A percentile compares a stretch with the other conserved stretches of the same genome.
phyloP scores from a whole-genome alignment of 2,797 vertebrate genomes.

The Heterohyrax brucei region DNA sequence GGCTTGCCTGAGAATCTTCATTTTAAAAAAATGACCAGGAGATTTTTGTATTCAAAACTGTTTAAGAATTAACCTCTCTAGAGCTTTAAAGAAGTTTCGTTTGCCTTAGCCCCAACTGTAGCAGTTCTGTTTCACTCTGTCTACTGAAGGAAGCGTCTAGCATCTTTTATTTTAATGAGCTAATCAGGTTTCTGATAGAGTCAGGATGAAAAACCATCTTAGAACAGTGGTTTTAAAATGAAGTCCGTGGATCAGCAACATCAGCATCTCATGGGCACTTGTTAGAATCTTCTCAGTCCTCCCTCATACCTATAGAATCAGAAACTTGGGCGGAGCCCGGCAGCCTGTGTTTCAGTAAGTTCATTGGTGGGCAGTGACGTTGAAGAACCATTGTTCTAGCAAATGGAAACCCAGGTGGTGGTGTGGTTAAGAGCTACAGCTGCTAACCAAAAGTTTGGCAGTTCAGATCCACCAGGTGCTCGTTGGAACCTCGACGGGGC shows the following conservation, averaged over 20 bases:
- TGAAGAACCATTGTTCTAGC: conserved; percentile 38
- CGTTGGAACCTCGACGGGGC: no score
- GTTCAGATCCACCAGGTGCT: no score
- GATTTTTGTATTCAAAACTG: not conserved
- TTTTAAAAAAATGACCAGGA: not conserved
- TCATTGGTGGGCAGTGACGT: not conserved
- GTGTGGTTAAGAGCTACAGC: no score
- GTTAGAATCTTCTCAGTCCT: not conserved
- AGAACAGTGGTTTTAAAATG: conserved; percentile 16
- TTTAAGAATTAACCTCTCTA: conserved; percentile 56
- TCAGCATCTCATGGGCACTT: not conserved
- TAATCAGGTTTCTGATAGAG: not conserved
- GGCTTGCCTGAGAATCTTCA: conserved; percentile 7
- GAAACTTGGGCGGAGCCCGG: not conserved
- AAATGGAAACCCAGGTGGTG: not conserved
- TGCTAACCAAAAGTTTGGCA: no score
- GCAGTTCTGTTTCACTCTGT: not conserved
- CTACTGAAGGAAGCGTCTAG: not conserved
- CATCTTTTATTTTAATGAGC: conserved; percentile 17
- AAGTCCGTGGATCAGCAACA: not conserved
- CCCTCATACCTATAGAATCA: not conserved
- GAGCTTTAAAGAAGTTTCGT: conserved; percentile 13
- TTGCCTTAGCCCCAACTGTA: not conserved
- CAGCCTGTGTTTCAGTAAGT: conserved; percentile 34
- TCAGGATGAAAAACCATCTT: not conserved